phyloP scores from a whole-genome alignment of 2,888 invertebrate species.

The Rutpela maculata region DNA sequence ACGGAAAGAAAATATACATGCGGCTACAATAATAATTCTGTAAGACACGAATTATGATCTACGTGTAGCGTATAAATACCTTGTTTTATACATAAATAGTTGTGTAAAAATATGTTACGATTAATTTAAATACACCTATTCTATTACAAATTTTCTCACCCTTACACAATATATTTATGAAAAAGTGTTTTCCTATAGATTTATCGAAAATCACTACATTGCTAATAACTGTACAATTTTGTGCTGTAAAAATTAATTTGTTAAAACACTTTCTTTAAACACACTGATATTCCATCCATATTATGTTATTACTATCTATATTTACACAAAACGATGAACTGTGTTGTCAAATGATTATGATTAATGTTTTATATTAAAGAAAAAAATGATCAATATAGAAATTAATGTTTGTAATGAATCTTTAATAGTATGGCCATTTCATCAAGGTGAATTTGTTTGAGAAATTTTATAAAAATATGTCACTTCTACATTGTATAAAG shows the following conservation, averaged over 20 bases:
- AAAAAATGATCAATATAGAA: neutral
- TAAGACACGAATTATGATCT: constrained; percentile 52
- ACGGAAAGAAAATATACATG: constrained; percentile 43
- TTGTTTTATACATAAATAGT: constrained; percentile 65
- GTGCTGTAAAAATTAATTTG: constrained; percentile 42
- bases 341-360: constrained; percentile 8
- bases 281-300: constrained; percentile 21
- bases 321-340: constrained; percentile 26
- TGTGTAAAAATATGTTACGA: constrained; percentile 67
- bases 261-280: constrained; percentile 6
- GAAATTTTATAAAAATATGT: neutral
- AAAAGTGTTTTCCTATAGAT: constrained; percentile 46
- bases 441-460: neutral
- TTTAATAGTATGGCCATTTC: neutral
- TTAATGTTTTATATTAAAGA: neutral
- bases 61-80: constrained; percentile 50
- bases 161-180: constrained; percentile 54
- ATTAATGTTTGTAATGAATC: neutral
- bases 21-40: constrained; percentile 39
- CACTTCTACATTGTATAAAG: neutral
- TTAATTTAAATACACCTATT: constrained; percentile 64
- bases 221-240: constrained; percentile 50
- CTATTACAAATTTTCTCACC: constrained; percentile 57
- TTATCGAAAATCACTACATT: constrained; percentile 45
- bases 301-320: constrained; percentile 21